Percentiles rank a stretch among this genome's conserved stretches.
Evolutionary conservation across 2,888 invertebrate species (phyloP).

Genomic region (Lacanobia wlatinum): DNA sequence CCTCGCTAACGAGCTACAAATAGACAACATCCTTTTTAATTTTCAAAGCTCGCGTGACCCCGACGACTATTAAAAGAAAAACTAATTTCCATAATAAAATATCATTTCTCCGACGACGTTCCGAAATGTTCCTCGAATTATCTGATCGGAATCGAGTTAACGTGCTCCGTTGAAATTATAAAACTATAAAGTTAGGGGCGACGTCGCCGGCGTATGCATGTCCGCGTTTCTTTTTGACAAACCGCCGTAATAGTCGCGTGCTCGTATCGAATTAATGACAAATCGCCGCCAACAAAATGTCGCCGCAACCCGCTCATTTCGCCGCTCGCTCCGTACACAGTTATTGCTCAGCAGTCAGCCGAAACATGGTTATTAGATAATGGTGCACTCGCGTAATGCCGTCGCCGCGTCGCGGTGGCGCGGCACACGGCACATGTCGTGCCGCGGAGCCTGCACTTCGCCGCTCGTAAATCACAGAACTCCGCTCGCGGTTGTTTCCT

Average conservation of each 20-base stretch:
- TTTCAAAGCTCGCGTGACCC: conserved; percentile 84
- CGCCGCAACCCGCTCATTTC: conserved; percentile 88
- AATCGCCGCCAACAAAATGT: conserved; percentile 84
- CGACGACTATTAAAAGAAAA: conserved; percentile 87
- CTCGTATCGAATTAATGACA: conserved; percentile 87
- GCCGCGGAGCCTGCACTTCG: conserved; percentile 76
- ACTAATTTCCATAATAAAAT: conserved; percentile 89
- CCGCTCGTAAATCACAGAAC: conserved; percentile 83
- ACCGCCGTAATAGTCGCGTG: conserved; percentile 88
- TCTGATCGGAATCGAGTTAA: conserved; percentile 88
- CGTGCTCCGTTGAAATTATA: conserved; percentile 88
- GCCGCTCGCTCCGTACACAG: conserved; percentile 79
- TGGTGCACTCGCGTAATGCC: conserved; percentile 83
- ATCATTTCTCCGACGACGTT: conserved; percentile 74
- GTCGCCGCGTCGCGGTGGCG: conserved; percentile 74
- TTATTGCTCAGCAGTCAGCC: conserved; percentile 76
- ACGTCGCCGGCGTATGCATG: conserved; percentile 87
- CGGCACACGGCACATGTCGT: conserved; percentile 84
- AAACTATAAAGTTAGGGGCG: conserved; percentile 88
- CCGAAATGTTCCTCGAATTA: conserved; percentile 79
- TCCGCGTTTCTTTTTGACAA: conserved; percentile 86
- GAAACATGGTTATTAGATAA: conserved; percentile 89
- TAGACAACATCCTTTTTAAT: conserved; percentile 82
- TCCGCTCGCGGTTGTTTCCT: conserved; percentile 72
- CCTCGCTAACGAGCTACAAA: conserved; percentile 82